Percentiles rank a stretch among this genome's conserved stretches.
Evolutionary conservation across 2,888 invertebrate species (phyloP).

Genomic region (Orthosia gracilis): DNA sequence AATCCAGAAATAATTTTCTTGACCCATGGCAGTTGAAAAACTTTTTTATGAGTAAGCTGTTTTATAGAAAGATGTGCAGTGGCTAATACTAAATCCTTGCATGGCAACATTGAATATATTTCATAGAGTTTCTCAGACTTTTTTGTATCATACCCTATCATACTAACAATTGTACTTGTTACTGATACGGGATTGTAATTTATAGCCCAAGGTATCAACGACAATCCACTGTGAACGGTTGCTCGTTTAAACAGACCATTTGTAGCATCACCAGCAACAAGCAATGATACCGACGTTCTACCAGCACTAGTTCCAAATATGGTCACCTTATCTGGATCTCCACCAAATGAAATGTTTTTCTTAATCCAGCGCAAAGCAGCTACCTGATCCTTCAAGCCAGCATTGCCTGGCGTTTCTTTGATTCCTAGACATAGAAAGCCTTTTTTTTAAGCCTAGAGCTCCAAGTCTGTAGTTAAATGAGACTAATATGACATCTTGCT

Average conservation of each 20-base stretch:
- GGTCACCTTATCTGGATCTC: slow-evolving; percentile 84
- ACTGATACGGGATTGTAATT: slow-evolving; percentile 79
- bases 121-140: slow-evolving; percentile 81
- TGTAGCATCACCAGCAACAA: slow-evolving; percentile 79
- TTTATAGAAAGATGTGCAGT: slow-evolving; percentile 75
- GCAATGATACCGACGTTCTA: slow-evolving; percentile 77
- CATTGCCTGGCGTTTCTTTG: slow-evolving; percentile 85
- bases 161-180: slow-evolving; percentile 79
- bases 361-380: slow-evolving; percentile 85
- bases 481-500: slow-evolving; percentile 80
- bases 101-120: slow-evolving; percentile 75
- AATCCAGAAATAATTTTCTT: slow-evolving; percentile 78
- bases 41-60: slow-evolving; percentile 71
- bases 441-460: slow-evolving; percentile 83
- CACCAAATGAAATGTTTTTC: slow-evolving; percentile 85
- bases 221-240: slow-evolving; percentile 84
- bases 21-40: slow-evolving; percentile 77
- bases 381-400: slow-evolving; percentile 85
- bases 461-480: slow-evolving; percentile 86
- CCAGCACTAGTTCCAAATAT: slow-evolving; percentile 87
- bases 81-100: slow-evolving; percentile 73
- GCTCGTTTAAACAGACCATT: slow-evolving; percentile 81
- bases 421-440: slow-evolving; percentile 83
- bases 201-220: slow-evolving; percentile 80
- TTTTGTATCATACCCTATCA: slow-evolving; percentile 76